Conservation (phyloP, 2,113 vertebrate species). For the Drymodes brunneopygia region DNA sequence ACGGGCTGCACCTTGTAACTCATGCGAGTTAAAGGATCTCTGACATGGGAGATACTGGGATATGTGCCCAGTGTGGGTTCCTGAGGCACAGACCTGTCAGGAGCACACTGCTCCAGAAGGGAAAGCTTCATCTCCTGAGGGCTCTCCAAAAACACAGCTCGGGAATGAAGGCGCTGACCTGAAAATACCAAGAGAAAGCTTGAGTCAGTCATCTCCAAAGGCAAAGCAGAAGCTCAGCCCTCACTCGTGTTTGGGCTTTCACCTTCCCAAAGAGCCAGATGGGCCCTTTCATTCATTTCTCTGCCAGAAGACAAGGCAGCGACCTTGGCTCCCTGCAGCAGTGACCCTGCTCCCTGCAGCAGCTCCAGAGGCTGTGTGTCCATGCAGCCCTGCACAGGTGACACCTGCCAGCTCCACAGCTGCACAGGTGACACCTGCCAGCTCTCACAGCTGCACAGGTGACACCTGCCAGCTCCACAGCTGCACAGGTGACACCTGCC, state of each 20-base stretch:
- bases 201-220: not conserved
- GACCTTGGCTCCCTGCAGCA: not conserved
- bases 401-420: not conserved
- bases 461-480: no score
- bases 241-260: not conserved
- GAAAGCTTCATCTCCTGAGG: not conserved
- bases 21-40: not conserved
- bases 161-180: not conserved
- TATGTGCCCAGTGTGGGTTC: not conserved
- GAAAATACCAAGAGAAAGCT: not conserved
- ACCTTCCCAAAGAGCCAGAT: not conserved
- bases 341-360: not conserved
- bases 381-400: not conserved
- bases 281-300: not conserved
- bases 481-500: not conserved
- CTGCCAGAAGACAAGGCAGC: not conserved
- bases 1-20: not conserved
- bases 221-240: not conserved
- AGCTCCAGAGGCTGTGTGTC: accelerated
- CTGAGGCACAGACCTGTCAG: not conserved
- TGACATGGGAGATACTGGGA: not conserved
- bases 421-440: no score
- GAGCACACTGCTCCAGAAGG: not conserved
- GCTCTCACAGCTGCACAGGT: not conserved
- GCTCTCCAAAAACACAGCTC: not conserved